Conservation (phyloP, 1,140 invertebrate genomes). For the Pomacea maculata region DNA sequence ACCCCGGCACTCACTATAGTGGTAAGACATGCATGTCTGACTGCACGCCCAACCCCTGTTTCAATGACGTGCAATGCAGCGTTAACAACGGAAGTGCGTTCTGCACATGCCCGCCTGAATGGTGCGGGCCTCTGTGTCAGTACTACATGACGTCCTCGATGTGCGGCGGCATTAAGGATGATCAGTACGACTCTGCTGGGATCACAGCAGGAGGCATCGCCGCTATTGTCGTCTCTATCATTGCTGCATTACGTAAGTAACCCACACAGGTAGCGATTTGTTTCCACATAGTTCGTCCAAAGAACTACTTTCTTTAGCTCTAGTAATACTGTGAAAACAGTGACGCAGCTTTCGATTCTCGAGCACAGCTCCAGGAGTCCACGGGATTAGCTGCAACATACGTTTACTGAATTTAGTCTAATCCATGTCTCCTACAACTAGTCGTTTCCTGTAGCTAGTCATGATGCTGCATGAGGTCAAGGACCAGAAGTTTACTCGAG, state of each 20-base stretch:
- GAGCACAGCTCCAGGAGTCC: too few species aligned
- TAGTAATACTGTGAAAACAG: too few species aligned
- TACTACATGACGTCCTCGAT: background rate
- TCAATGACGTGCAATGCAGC: constrained; percentile 43
- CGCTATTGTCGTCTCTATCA: constrained; percentile 59
- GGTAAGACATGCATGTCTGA: constrained; percentile 12
- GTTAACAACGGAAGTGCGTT: constrained; percentile 28
- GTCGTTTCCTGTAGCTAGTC: too few species aligned
- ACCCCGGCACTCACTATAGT: background rate
- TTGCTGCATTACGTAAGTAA: constrained; percentile 59
- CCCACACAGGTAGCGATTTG: too few species aligned
- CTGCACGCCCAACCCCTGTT: constrained; percentile 57
- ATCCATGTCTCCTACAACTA: too few species aligned
- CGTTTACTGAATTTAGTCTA: too few species aligned
- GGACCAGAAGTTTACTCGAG: too few species aligned
- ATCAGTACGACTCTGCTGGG: constrained; percentile 37
- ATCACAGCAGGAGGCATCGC: constrained; percentile 57
- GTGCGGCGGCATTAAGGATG: constrained; percentile 73
- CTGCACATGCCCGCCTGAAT: constrained; percentile 79
- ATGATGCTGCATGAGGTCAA: too few species aligned
- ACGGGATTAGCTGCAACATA: too few species aligned
- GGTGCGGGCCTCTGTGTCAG: constrained; percentile 82
- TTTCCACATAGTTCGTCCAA: too few species aligned
- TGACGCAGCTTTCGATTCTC: too few species aligned
- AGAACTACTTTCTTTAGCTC: too few species aligned